Evolutionary conservation across 2,888 invertebrate species (phyloP), one percentile per base, ranked within the genome.

Genomic region (Metopia argyrocephala): DNA sequence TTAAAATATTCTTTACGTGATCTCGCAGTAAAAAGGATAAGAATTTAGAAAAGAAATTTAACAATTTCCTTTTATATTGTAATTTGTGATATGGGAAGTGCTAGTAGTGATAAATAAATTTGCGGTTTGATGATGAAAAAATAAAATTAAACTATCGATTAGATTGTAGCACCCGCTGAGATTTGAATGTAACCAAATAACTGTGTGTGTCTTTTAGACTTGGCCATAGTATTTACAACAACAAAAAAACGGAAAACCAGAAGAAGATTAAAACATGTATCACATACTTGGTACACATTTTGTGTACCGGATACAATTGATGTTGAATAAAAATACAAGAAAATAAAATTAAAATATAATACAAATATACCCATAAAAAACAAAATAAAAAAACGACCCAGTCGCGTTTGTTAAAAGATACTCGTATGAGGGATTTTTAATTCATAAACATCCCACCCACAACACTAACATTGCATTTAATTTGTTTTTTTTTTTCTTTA

Each of bases 1-100:
- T 69, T 69, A 76, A 61, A 68, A 76, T 70, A 74, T 78, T 76
- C 80, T 74, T 45, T 78, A 70, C 81, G 76, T 81, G 81, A 75
- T 66, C 38, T 46, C 31, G 25, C 25, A n/a, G 7, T n/a, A 27
- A 31, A 31, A 6, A 50, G n/a, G 45, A 54, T 27, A 5, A 54
- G 45, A 54, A 9, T 73, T 65, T 27, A 7, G 20, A 68, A 75
- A 21, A 48, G 57, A 65, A 62, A 50, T 27, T 6, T 59, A 28
- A 3, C 9, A n/a, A 56, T 66, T 66, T 56, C 20, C 48, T 25
- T 45, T 21, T 23, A 25, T 54, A 54, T 73, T n/a, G 57, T 74
- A 65, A 75, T 74, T 69, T 78, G 59, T 70, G 61, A 23, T 74
- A 75, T 70, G 70, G 81, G 81, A 81, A 81, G 81, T 78, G 50